Conservation (phyloP, 2,113 vertebrate genomes). For the Cyprinodon tularosa region DNA sequence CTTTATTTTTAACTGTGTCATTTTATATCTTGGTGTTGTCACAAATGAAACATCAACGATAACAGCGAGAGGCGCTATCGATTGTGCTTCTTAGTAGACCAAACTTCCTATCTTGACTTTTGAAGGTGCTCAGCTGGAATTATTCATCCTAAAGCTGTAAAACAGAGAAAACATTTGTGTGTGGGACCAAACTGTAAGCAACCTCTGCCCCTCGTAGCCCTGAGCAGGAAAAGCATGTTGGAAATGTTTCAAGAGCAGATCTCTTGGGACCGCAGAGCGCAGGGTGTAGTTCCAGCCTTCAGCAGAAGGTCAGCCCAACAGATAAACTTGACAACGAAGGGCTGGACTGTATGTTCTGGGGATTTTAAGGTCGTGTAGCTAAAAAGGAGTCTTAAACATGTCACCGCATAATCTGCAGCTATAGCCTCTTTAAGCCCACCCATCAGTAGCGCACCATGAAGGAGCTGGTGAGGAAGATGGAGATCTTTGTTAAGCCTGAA, state of each 20-base stretch:
- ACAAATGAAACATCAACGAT: slow-evolving; percentile 14
- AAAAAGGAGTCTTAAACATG: slow-evolving; percentile 4
- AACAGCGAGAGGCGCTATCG: slow-evolving; percentile 6
- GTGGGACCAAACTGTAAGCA: slow-evolving; percentile 40
- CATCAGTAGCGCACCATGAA: slow-evolving; percentile 13
- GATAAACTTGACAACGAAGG: neutral
- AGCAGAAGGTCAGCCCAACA: neutral
- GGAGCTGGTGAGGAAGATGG: neutral
- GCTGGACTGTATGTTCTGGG: neutral
- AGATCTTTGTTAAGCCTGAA: slow-evolving; percentile 13
- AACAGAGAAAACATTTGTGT: slow-evolving; percentile 1
- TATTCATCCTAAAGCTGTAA: slow-evolving; percentile 14
- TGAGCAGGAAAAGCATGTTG: neutral
- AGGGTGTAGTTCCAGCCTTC: slow-evolving; percentile 2
- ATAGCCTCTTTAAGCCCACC: neutral
- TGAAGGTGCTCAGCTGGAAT: slow-evolving; percentile 38
- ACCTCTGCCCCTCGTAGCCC: neutral
- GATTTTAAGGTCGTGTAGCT: slow-evolving; percentile 25
- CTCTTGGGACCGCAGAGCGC: neutral
- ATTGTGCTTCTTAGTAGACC: neutral
- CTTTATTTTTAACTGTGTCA: neutral
- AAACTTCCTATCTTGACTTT: slow-evolving; percentile 8
- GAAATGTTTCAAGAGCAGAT: neutral
- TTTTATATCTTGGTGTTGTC: slow-evolving; percentile 12
- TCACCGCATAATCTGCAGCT: slow-evolving; percentile 5